Evolutionary conservation across 2,888 invertebrate species (phyloP), one percentile per base, ranked within the genome.

Genomic region (Ectemnius cavifrons): DNA sequence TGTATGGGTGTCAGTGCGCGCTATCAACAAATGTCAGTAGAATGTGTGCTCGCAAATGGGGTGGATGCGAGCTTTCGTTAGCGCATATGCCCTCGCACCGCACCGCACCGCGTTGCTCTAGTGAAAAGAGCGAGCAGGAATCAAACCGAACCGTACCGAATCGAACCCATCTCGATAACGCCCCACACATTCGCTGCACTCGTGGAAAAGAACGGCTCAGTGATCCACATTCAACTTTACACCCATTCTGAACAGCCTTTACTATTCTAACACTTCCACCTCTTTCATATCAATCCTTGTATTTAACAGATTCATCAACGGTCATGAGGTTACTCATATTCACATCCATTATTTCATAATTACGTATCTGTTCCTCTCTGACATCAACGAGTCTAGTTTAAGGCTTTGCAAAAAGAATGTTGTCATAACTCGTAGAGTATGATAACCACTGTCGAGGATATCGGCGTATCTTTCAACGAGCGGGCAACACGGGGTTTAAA

Each of bases 401-500:
- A 37, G 37, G 1, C 0, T 6, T 11, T 6, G 37, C 37, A 37
- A 37, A 37, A 37, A 37, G 28, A 37, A 37, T 6, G 2, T 4
- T 37, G 52, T 52, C 1, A 16, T 52, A 13, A 0, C 16, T 52
- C 6, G 46, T 47, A 61, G 18, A 28, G 59, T 74, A 82, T 86
- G 86, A 79, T 83, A 85, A 84, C 84, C 85, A 78, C 85, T 86
- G 84, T 45, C 60, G 56, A 56, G 65, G 65, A 73, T 85, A 84
- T 86, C 84, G 71, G 79, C 78, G 75, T 85, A 84, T 86, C 85
- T 84, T 81, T 82, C 81, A 80, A 85, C 85, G 83, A 84, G 85
- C 82, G 81, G 82, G 80, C 85, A 82, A 85, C 85, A 85, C 71
- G 84, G 83, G 77, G 79, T 82, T 85, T 86, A 85, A 85, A 86